Base-by-base conservation (phyloP, 2,797 vertebrate genomes). In the Serranus cabrilla region DNA sequence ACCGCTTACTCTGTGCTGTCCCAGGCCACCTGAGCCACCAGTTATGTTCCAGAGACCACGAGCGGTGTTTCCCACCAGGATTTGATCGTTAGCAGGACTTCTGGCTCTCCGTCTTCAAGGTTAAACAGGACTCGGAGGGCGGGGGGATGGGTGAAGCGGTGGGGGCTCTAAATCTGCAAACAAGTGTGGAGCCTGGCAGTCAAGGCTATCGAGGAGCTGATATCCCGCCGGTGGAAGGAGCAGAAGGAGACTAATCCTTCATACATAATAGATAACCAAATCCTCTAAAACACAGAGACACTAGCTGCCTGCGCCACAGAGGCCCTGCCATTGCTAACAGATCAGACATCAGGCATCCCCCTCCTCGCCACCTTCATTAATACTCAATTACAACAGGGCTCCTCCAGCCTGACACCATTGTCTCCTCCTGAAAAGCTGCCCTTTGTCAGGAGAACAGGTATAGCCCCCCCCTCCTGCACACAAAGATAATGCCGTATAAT, bases 201-300 rank as follows among this genome's bases (percentile, higher is more conserved):
- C 90, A 88, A 90, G 88, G 91, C 91, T 90, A 89, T 89, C 66
- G 82, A 88, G 78, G 82, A 87, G 88, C 89, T 82, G 83, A 88
- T 91, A 89, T 89, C 88, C 89, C 84, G 43, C 80, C 42, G 75
- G 84, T 83, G 82, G 84, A 85, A 72, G 61, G 83, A 89, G 88
- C 86, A 84, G 84, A 85, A 89, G 84, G 89, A 91, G 87, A 88
- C 89, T 93, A 95, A 95, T 94, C 93, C 93, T 91, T 93, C 91
- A 95, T 95, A 91, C 93, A 96, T 95, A 95, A 95, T 95, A 93
- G 93, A 95, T 95, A 92, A 90, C 89, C 78, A 93, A 93, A 94
- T 93, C 93, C 91, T 93, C 87, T 93, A 93, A 95, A 94, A 94
- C 93, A 94, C 91, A 90, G 89, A 83, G 86, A 86, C 47, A 6